Conservation (phyloP, 2,113 vertebrate species). For the Acrocephalus kingi region DNA sequence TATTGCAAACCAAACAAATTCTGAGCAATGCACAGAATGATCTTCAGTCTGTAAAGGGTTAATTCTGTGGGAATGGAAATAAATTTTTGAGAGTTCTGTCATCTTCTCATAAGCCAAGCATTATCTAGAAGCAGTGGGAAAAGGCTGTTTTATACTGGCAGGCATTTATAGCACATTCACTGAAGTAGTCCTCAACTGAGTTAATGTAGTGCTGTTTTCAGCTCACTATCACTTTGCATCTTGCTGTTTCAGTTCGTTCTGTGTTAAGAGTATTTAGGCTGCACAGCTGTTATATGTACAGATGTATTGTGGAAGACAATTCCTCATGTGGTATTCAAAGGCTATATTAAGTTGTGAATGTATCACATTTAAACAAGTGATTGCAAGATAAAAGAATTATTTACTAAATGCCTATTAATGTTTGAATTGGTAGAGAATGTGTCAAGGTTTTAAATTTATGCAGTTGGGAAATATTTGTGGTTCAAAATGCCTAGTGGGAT, state of each 20-base stretch:
- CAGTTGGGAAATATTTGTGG: background rate
- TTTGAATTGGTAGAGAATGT: background rate
- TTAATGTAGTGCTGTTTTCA: background rate
- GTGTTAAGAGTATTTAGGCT: background rate
- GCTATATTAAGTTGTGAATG: background rate
- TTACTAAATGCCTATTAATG: background rate
- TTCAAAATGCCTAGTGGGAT: background rate
- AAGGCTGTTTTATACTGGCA: background rate
- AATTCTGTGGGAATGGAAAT: background rate
- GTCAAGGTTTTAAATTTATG: background rate
- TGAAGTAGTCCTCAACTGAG: background rate
- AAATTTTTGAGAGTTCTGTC: background rate
- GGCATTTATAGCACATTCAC: background rate
- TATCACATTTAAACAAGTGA: background rate
- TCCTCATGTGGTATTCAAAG: background rate
- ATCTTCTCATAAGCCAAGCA: background rate
- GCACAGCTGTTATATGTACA: conserved; percentile 11
- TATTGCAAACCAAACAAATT: background rate
- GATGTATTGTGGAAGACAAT: conserved; percentile 1
- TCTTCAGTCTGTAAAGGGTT: background rate
- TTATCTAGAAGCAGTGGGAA: background rate
- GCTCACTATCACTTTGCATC: conserved; percentile 9
- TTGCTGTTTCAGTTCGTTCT: conserved; percentile 24
- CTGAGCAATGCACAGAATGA: background rate
- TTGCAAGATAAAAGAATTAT: background rate